phyloP scores from a whole-genome alignment of 2,888 invertebrate genomes.

The Stenotaenia linearis region DNA sequence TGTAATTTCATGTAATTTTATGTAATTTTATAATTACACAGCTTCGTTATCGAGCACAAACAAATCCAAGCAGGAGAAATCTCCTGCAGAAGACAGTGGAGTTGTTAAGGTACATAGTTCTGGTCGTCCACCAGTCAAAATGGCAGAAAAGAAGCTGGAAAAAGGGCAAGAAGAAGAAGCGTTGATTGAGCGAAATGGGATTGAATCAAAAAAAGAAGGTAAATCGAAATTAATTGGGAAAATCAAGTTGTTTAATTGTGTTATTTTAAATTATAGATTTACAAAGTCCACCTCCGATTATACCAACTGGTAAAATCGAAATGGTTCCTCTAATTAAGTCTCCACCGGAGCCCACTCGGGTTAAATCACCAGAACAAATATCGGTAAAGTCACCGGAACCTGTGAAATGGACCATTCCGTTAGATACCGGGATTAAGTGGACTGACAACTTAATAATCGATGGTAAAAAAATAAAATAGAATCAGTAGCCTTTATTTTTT shows the following conservation, averaged over 20 bases:
- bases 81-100: background rate
- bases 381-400: constrained; percentile 89
- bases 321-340: constrained; percentile 59
- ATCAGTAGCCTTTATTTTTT: too few relatives aligned
- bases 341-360: constrained; percentile 85
- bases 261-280: background rate
- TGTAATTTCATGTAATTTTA: background rate
- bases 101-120: background rate
- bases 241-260: background rate
- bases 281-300: background rate
- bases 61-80: background rate
- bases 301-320: background rate
- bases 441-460: constrained; percentile 37
- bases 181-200: background rate
- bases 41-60: background rate
- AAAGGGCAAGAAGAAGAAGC: background rate
- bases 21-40: too few relatives aligned
- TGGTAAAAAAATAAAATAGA: constrained; percentile 21
- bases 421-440: constrained; percentile 69
- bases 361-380: constrained; percentile 81
- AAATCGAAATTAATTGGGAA: too few relatives aligned
- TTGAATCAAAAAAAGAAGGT: background rate
- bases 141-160: background rate
- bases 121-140: background rate
- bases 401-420: constrained; percentile 89